phyloP scores from a whole-genome alignment of 2,888 invertebrate genomes.

The Ectemnius continuus region DNA sequence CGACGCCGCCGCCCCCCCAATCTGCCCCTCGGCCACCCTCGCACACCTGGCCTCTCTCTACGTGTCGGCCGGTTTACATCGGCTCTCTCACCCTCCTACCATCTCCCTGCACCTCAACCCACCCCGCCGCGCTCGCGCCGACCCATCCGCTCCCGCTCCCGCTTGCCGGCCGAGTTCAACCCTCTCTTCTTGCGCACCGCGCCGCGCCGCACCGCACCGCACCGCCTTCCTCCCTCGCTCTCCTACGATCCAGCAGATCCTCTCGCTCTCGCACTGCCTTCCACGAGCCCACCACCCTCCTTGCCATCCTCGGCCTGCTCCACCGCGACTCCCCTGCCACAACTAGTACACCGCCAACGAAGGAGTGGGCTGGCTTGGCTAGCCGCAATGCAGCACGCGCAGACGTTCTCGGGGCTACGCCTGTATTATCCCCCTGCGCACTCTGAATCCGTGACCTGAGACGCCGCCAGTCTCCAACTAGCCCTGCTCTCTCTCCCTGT shows the following conservation, averaged over 20 bases:
- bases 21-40: not conserved
- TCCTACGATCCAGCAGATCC: constrained; percentile 5
- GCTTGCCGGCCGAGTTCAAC: not conserved
- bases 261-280: not conserved
- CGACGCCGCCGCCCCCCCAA: too few relatives aligned
- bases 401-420: constrained; percentile 67
- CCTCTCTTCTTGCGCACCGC: not conserved
- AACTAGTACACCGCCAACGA: constrained; percentile 34
- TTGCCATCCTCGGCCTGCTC: not conserved
- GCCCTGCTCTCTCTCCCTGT: constrained; percentile 1
- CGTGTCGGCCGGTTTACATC: not conserved
- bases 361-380: constrained; percentile 63
- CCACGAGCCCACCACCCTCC: not conserved
- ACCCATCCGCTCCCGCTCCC: constrained; percentile 1
- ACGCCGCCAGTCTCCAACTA: constrained; percentile 27
- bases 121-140: not conserved
- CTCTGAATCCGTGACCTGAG: constrained; percentile 58
- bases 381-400: constrained; percentile 74
- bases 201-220: too few relatives aligned
- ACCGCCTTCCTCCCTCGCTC: not conserved
- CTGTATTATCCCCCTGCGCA: constrained; percentile 62
- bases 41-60: not conserved
- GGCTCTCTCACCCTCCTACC: constrained; percentile 5
- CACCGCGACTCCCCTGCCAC: not conserved
- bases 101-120: not conserved